A percentile compares a stretch with the other conserved stretches of the same genome.
These are phyloP conservation scores for Crambe crambe DNA, from an alignment of 37 sponge, comb jelly and placozoan genomes.

Conservation along the genomic window DNA sequence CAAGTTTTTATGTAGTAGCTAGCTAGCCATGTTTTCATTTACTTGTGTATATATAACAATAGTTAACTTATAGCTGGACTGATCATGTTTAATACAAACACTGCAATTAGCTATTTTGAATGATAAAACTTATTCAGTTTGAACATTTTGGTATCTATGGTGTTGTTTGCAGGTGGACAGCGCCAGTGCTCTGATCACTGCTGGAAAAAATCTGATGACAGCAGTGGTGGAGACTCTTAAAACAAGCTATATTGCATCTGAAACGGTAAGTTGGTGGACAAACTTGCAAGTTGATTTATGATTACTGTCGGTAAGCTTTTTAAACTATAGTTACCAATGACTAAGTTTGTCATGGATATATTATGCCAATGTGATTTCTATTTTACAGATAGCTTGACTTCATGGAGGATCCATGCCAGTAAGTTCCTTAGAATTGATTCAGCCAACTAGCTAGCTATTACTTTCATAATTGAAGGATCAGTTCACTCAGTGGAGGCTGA, in stretches of 20 bases:
- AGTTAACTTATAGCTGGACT: background rate
- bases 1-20: too few relatives aligned
- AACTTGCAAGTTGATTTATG: too few relatives aligned
- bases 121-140: too few relatives aligned
- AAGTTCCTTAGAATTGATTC: background rate
- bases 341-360: background rate
- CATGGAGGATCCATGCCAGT: slow-evolving; percentile 41
- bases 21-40: too few relatives aligned
- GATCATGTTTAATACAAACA: too few relatives aligned
- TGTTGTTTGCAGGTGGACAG: slow-evolving; percentile 55
- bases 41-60: too few relatives aligned
- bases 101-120: too few relatives aligned
- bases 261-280: slow-evolving; percentile 58
- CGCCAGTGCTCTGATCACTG: slow-evolving; percentile 68
- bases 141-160: too few relatives aligned
- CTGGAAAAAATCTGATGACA: slow-evolving; percentile 80
- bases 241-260: slow-evolving; percentile 74
- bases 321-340: background rate
- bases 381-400: slow-evolving; percentile 32
- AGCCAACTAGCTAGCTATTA: background rate
- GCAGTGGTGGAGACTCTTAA: slow-evolving; percentile 76
- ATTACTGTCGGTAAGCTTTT: too few relatives aligned
- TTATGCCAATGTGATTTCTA: background rate
- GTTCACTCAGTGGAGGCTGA: slow-evolving; percentile 59
- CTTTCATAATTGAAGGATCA: slow-evolving; percentile 21